A percentile compares a stretch with the other conserved stretches of the same genome.
phyloP scores from a whole-genome alignment of 2,888 invertebrate genomes.

The Diaprepes abbreviatus region DNA sequence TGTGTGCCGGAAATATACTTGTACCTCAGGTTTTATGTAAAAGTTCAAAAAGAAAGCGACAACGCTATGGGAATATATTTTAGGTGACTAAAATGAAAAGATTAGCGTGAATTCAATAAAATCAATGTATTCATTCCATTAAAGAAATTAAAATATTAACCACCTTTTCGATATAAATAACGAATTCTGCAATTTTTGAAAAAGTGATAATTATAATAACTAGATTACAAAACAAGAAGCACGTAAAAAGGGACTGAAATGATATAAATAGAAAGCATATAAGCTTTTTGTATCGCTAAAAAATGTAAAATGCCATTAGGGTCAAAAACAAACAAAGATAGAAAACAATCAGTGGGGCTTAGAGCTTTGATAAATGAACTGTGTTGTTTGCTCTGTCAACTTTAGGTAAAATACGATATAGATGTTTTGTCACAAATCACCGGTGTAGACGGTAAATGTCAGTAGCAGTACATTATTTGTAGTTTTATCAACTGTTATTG shows the following conservation, averaged over 20 bases:
- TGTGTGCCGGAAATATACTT: too few species aligned
- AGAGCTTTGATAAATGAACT: constrained; percentile 54
- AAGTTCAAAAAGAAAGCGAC: too few species aligned
- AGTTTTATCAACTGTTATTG: not conserved
- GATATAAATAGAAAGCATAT: not conserved
- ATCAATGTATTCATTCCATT: too few species aligned
- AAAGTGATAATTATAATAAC: too few species aligned
- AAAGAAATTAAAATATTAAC: too few species aligned
- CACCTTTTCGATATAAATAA: too few species aligned
- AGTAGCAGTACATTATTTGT: not conserved
- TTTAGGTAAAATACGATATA: constrained; percentile 46
- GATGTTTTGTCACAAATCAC: constrained; percentile 52
- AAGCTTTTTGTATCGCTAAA: constrained; percentile 5
- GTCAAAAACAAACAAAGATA: constrained; percentile 7
- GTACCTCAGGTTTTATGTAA: too few species aligned
- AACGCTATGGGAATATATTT: too few species aligned
- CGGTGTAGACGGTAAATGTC: constrained; percentile 14
- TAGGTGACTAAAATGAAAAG: too few species aligned
- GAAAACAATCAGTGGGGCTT: constrained; percentile 54
- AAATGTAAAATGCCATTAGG: constrained; percentile 1
- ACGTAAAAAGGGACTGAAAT: constrained; percentile 8
- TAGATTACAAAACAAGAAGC: not conserved
- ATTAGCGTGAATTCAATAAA: too few species aligned
- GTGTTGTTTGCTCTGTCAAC: constrained; percentile 51
- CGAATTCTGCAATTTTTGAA: too few species aligned